Base-by-base conservation (phyloP, 2,113 vertebrate genomes). In the Gavia stellata region DNA sequence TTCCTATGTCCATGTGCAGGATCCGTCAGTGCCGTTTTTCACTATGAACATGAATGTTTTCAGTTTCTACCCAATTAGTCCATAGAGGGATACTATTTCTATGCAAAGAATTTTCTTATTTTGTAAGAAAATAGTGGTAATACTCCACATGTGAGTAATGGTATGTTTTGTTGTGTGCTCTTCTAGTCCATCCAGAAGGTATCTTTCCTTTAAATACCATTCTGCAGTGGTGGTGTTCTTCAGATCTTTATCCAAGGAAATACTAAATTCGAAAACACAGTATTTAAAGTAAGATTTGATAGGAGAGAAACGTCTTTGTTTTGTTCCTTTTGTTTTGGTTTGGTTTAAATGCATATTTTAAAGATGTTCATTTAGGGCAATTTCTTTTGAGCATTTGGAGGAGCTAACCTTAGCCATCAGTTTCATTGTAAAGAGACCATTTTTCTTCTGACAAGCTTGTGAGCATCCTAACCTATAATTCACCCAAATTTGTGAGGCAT, bases 391-490 rank as follows among this genome's bases (percentile, higher is more conserved):
- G 49, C 53, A 18, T 34, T 83, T 79, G 49, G 17, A 86, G 45
- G 71, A 92, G 20, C 38, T 94, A 74, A 88, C 25, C n/a, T 90
- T 50, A 85, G 45, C 84, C 78, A 77, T 86, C 81, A 77, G 13
- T 70, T 94, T 80, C 4, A 1, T 52, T 90, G 49, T 62, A 56
- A 86, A 96, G 58, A 79, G 55, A 49, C 49, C 23, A 55, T 96
- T 97, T 97, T 96, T 90, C 92, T 93, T 93, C 79, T 93, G 88
- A 93, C 78, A 92, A 92, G 92, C 67, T 83, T 82, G 49, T 73
- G 85, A 86, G 71, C 50, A 93, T 92, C 62, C 74, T 95, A 96
- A 88, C 93, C 85, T 96, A 95, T 95, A 96, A 96, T 96, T 96
- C 96, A 96, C 63, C 58, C 62, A 96, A 90, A 96, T 94, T 50